Base-by-base conservation (phyloP, 1,140 invertebrate species). In the Drosophila obscura region DNA sequence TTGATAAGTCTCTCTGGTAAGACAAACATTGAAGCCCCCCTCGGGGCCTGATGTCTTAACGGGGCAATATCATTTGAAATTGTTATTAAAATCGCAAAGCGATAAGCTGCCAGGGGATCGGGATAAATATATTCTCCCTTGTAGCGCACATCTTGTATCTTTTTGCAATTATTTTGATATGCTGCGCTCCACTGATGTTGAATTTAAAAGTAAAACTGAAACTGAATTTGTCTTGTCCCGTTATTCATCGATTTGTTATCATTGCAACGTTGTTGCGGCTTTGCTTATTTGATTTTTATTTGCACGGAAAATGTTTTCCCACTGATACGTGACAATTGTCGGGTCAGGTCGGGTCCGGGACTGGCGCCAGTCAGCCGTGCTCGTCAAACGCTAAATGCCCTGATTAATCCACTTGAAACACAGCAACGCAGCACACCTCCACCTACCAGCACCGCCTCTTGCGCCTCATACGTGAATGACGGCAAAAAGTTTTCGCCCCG, bases 61-160 rank as follows among this genome's bases (percentile, higher is more conserved):
- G 68, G 51, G 65, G 83, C 78, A 87, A 85, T 85, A 82, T 87
- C 60, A 66, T 68, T 51, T 55, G 55, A 73, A 75, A 87, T 82
- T 77, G 66, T 87, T 87, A 87, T 87, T 87, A 88, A 87, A 88
- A 87, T 82, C 67, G 82, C 83, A 78, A 73, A 48, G 83, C 62
- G 66, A 82, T 88, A 76, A 79, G 60, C 49, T 22, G 46, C 8
- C 39, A 24, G 43, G 31, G 69, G 51, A 52, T 56, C 39, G 46
- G 49, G 4, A 39, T 39, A 39, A 39, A 11, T 39, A 39, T 11
- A 39, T 11, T 13, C 35, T 39, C 35, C 35, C 35, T 39, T 39
- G 35, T 39, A 35, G 31, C 8, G 8, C 31, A 35, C 31, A 35
- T 39, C 3, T 13, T 22, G 41, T 43, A 16, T 58, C 28, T 57